Conservation (phyloP, 2,113 vertebrate genomes). For the Triplophysa tibetana region DNA sequence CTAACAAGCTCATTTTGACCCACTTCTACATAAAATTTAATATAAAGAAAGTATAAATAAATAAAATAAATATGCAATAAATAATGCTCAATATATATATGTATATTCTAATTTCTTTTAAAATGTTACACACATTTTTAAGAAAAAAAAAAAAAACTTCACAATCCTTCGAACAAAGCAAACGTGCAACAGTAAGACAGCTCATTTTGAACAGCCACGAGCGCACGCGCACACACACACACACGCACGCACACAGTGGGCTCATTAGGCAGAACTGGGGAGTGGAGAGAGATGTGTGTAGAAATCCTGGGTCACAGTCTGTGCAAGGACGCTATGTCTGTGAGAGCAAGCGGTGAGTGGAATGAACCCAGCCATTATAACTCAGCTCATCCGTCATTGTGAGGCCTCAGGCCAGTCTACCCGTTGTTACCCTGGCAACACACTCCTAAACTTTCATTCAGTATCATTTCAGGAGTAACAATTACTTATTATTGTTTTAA, state of each 20-base stretch:
- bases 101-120: too few relatives aligned
- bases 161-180: background rate
- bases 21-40: too few relatives aligned
- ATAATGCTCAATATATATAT: too few relatives aligned
- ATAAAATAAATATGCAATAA: too few relatives aligned
- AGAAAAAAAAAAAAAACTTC: background rate
- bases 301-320: slow-evolving; percentile 64
- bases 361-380: slow-evolving; percentile 70
- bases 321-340: slow-evolving; percentile 62
- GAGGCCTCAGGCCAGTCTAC: slow-evolving; percentile 72
- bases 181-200: background rate
- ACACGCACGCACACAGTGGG: background rate
- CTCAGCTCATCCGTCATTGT: slow-evolving; percentile 73
- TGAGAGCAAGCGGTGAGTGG: slow-evolving; percentile 49
- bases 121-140: background rate
- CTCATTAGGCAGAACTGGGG: slow-evolving; percentile 35
- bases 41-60: too few relatives aligned
- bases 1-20: too few relatives aligned
- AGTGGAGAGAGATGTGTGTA: slow-evolving; percentile 55
- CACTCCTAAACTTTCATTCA: slow-evolving; percentile 68
- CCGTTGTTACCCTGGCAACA: slow-evolving; percentile 74
- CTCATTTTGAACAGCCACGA: slow-evolving; percentile 12
- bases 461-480: slow-evolving; percentile 10
- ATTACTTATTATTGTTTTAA: background rate
- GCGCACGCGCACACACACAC: background rate